Conservation (phyloP, 2,888 invertebrate genomes). For the Dyspetes luteomarginatus region DNA sequence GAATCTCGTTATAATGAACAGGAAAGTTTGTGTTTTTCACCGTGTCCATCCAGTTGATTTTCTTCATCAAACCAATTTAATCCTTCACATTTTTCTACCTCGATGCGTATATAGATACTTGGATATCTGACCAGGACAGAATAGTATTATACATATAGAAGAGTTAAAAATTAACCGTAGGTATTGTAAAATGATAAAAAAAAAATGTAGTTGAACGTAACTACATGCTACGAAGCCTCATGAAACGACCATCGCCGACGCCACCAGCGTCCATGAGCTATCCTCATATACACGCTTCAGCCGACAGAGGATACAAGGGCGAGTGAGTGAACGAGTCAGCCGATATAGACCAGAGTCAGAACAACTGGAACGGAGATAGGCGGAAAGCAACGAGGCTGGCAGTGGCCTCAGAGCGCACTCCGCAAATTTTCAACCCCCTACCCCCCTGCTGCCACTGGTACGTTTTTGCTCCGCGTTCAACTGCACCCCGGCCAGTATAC, state of each 20-base stretch:
- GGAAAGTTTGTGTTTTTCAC: too few species aligned
- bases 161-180: background rate
- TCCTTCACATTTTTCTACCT: background rate
- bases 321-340: constrained; percentile 49
- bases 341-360: constrained; percentile 52
- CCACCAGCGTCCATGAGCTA: constrained; percentile 23
- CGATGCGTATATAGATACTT: too few species aligned
- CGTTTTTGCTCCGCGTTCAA: constrained; percentile 80
- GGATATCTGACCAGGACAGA: too few species aligned
- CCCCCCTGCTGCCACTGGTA: constrained; percentile 71
- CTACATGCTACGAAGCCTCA: constrained; percentile 46
- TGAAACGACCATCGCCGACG: constrained; percentile 46
- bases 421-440: constrained; percentile 78
- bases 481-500: constrained; percentile 67
- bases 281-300: constrained; percentile 20
- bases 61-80: constrained; percentile 5
- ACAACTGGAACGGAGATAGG: constrained; percentile 48
- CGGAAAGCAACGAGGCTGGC: constrained; percentile 56
- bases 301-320: constrained; percentile 51
- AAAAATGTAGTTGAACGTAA: constrained; percentile 36
- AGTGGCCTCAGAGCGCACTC: constrained; percentile 77
- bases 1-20: too few species aligned
- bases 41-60: too few species aligned
- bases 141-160: too few species aligned
- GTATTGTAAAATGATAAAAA: constrained; percentile 26